Base-by-base conservation (phyloP, 1,140 invertebrate species). In the Araneus ventricosus region DNA sequence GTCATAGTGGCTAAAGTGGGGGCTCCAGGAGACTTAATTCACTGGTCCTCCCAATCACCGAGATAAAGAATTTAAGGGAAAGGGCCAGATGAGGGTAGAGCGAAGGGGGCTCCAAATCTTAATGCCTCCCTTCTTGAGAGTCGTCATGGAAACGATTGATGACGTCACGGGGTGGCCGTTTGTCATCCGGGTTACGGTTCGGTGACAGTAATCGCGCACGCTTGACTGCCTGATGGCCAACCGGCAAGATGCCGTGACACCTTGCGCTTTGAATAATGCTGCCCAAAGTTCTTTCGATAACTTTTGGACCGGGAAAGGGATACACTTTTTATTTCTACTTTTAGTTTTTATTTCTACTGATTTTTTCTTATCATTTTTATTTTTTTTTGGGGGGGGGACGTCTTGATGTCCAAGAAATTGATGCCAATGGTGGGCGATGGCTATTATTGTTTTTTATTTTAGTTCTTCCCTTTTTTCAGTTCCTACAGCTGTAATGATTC, bases 131-230 rank as follows among this genome's bases (percentile, higher is more conserved):
- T 92, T 86, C 90, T 92, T 57, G 70, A 92, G 90, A 92, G 90
- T 92, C 80, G 90, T 92, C 90, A 92, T 92, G 90, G 90, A 92
- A 92, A 92, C 90, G 90, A 92, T 92, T 92, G 90, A 92, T 92
- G 90, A 92, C 90, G 90, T 92, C 90, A 92, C 80, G 63, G 90
- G 59, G 90, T 92, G 90, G 90, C 90, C 90, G 90, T 92, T 92
- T 92, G 90, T 92, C 90, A 92, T 92, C 90, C 79, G 82, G 80
- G 90, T 86, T 86, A 92, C 90, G 90, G 90, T 82, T 92, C 59
- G 90, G 90, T 92, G 90, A 92, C 90, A 92, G 80, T 92, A 92
- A 92, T 92, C 90, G 90, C 82, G 90, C 90, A 92, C 90, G 90
- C 90, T 86, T 59, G 90, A 59, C 61, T 92, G 90, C 80, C 41